Evolutionary conservation across 2,797 vertebrate species (phyloP), one percentile per base, ranked within the genome.

Genomic region (Halcyon chelicuti): DNA sequence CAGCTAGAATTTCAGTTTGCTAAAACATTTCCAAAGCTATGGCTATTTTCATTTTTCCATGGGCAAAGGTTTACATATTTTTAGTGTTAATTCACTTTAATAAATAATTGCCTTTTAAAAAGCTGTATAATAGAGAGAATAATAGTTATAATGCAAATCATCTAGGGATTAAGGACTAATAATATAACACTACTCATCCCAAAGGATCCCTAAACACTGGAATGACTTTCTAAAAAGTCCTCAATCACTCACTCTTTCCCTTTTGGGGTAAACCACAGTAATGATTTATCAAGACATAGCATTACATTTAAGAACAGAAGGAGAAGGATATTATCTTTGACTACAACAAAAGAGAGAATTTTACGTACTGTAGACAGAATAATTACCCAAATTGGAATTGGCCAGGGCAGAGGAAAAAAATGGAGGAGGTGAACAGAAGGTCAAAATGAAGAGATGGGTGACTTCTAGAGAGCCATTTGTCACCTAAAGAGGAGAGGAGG

Each of bases 401-500:
- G 88, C 85, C 92, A 96, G 52, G 37, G 79, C 47, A 90, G 67
- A 83, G 76, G 62, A 55, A 95, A 96, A 96, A 95, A 96, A 96
- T 93, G 75, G 88, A 92, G 67, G 78, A 93, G 94, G 96, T 97
- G 96, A 97, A 97, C 66, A 95, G 40, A 78, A 97, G 97, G 97
- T 97, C 97, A 97, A 94, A 96, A 94, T 55, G 80, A 95, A 97
- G 84, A 86, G 74, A 96, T 73, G 91, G 96, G 96, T 93, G 96
- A 97, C 96, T 97, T 96, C 89, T 96, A 89, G 83, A 91, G 93
- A 93, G 89, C 80, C 87, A 96, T 97, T 95, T 97, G 97, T 97
- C 97, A 97, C 97, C 95, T 96, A 93, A 94, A 87, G 44, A 46
- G 79, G 54, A 88, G 72, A 46, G 90, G 81, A 95, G 88, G 65